Evolutionary conservation across 2,888 invertebrate species (phyloP).

Genomic region (Biston stratarius): DNA sequence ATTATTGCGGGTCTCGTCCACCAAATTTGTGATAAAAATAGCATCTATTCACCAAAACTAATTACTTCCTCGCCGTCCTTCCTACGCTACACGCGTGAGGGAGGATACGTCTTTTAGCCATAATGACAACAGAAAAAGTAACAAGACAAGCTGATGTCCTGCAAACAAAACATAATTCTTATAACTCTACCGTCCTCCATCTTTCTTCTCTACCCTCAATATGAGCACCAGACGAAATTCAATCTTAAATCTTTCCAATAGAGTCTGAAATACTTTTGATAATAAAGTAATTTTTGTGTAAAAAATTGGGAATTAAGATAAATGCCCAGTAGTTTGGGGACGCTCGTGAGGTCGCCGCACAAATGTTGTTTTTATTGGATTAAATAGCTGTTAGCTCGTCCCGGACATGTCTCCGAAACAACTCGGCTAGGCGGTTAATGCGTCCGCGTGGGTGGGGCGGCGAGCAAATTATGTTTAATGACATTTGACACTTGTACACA

Average conservation of each 20-base stretch:
- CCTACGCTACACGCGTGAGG: slow-evolving; percentile 3
- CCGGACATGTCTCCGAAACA: slow-evolving; percentile 19
- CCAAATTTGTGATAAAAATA: neutral
- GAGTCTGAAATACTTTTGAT: neutral
- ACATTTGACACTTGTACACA: slow-evolving; percentile 15
- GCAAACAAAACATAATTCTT: slow-evolving; percentile 31
- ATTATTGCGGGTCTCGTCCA: no score
- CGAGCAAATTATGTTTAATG: slow-evolving; percentile 16
- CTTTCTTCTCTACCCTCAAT: slow-evolving; percentile 27
- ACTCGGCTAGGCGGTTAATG: slow-evolving; percentile 8
- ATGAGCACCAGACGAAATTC: slow-evolving; percentile 1
- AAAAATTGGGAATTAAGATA: slow-evolving; percentile 34
- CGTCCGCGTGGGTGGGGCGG: slow-evolving; percentile 10
- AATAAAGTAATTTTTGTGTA: slow-evolving; percentile 16
- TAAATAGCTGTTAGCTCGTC: slow-evolving; percentile 33
- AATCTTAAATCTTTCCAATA: slow-evolving; percentile 4
- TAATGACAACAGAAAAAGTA: slow-evolving; percentile 41
- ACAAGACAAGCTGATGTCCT: slow-evolving; percentile 35
- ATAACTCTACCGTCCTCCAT: slow-evolving; percentile 25
- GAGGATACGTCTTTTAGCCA: slow-evolving; percentile 32
- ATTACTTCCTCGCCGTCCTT: slow-evolving; percentile 5
- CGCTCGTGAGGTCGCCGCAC: slow-evolving; percentile 22
- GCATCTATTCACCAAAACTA: slow-evolving; percentile 12
- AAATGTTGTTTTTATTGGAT: slow-evolving; percentile 38
- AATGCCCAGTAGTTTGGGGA: slow-evolving; percentile 32